Evolutionary conservation across 2,888 invertebrate genomes (phyloP).

Genomic region (Zaprionus bogoriensis): DNA sequence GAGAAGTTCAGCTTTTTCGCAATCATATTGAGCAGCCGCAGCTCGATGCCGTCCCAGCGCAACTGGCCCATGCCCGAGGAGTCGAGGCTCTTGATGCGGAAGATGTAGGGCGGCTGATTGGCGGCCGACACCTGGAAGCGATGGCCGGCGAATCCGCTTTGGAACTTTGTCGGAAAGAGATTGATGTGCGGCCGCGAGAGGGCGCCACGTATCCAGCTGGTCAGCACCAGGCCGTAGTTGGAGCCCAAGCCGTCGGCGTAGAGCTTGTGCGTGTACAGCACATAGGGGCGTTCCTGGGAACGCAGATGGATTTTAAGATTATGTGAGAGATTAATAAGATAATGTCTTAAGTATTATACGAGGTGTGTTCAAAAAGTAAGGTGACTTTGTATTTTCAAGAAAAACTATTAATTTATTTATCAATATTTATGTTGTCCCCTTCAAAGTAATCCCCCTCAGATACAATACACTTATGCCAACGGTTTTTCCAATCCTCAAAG

Average conservation of each 20-base stretch:
- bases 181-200: constrained; percentile 86
- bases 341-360: too few species aligned
- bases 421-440: too few species aligned
- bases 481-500: too few species aligned
- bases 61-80: constrained; percentile 68
- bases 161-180: constrained; percentile 88
- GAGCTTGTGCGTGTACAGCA: constrained; percentile 89
- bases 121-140: constrained; percentile 88
- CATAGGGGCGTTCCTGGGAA: constrained; percentile 87
- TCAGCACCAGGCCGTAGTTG: constrained; percentile 87
- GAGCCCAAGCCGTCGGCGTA: constrained; percentile 89
- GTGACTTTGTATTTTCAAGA: too few species aligned
- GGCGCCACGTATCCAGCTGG: constrained; percentile 87
- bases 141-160: constrained; percentile 88
- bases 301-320: not conserved
- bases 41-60: constrained; percentile 88
- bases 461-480: too few species aligned
- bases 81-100: constrained; percentile 83
- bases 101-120: constrained; percentile 89
- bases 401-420: too few species aligned
- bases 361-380: too few species aligned
- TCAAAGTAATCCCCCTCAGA: too few species aligned
- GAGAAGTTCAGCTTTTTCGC: constrained; percentile 88
- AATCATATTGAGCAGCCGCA: constrained; percentile 86
- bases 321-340: not conserved